Evolutionary conservation across 1,140 invertebrate species (phyloP).

Genomic region (Bombus sylvicola): DNA sequence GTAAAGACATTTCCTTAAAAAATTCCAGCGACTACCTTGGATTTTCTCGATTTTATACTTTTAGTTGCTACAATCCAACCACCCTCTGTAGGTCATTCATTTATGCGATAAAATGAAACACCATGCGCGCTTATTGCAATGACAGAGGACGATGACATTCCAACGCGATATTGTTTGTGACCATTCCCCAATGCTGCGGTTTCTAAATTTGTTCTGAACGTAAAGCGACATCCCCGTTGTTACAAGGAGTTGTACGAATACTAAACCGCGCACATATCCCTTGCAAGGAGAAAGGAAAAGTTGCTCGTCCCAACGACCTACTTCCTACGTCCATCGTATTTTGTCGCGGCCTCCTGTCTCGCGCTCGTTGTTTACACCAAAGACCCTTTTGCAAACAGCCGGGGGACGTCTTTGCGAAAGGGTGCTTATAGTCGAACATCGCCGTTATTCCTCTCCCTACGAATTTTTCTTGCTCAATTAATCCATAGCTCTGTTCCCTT

Average conservation of each 20-base stretch:
- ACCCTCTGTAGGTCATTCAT: no score
- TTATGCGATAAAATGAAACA: no score
- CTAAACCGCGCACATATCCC: background rate
- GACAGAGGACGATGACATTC: background rate
- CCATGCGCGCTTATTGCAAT: background rate
- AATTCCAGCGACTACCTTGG: no score
- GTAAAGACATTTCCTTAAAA: no score
- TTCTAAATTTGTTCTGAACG: constrained; percentile 42
- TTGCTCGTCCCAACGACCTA: constrained; percentile 61
- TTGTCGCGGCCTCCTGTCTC: constrained; percentile 39
- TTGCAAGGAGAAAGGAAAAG: constrained; percentile 58
- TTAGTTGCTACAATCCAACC: no score
- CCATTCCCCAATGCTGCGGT: background rate
- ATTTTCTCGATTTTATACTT: no score
- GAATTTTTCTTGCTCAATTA: constrained; percentile 15
- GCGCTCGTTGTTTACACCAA: constrained; percentile 58
- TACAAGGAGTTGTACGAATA: constrained; percentile 44
- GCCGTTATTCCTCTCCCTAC: background rate
- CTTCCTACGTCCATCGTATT: constrained; percentile 56
- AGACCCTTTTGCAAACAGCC: constrained; percentile 56
- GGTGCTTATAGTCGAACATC: constrained; percentile 60
- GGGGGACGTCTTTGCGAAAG: constrained; percentile 57
- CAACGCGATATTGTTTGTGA: background rate
- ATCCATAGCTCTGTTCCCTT: background rate
- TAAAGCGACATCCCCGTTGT: background rate